phyloP scores from a whole-genome alignment of 2,888 invertebrate species.

The Alcis repandata region DNA sequence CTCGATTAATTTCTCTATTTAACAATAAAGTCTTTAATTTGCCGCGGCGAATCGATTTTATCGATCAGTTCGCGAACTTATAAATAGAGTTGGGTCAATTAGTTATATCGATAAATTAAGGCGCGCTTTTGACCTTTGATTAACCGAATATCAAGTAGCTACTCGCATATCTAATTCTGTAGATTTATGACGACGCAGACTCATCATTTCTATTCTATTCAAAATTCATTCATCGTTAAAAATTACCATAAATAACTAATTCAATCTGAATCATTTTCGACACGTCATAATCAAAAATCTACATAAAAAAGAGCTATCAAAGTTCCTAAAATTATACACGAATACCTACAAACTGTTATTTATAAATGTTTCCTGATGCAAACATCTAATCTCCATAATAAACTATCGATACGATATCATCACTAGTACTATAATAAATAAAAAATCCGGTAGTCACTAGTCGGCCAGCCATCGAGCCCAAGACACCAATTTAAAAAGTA shows the following conservation, averaged over 20 bases:
- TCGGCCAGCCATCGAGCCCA: conserved; percentile 55
- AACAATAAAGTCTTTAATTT: conserved; percentile 63
- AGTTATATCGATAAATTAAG: conserved; percentile 9
- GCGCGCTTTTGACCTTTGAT: not conserved
- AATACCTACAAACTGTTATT: conserved; percentile 14
- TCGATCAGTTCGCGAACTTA: conserved; percentile 68
- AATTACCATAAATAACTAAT: conserved; percentile 7
- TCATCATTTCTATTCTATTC: not conserved
- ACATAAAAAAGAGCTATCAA: conserved; percentile 13
- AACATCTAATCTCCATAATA: conserved; percentile 31
- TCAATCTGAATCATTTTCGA: conserved; percentile 8
- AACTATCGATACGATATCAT: conserved; percentile 43
- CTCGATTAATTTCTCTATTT: conserved; percentile 55
- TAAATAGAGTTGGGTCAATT: conserved; percentile 57
- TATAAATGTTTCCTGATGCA: conserved; percentile 18
- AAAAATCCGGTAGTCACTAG: conserved; percentile 67
- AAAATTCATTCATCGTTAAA: not conserved
- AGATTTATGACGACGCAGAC: too few species aligned
- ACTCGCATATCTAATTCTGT: not conserved
- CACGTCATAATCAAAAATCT: conserved; percentile 14
- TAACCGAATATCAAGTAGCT: not conserved
- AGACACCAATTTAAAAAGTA: conserved; percentile 79
- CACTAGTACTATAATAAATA: conserved; percentile 54
- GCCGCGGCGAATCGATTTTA: conserved; percentile 68
- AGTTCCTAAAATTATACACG: conserved; percentile 7